These are phyloP conservation scores for Campylomormyrus tamandua DNA, from an alignment of 2,113 vertebrate genomes.

Conservation along the genomic window DNA sequence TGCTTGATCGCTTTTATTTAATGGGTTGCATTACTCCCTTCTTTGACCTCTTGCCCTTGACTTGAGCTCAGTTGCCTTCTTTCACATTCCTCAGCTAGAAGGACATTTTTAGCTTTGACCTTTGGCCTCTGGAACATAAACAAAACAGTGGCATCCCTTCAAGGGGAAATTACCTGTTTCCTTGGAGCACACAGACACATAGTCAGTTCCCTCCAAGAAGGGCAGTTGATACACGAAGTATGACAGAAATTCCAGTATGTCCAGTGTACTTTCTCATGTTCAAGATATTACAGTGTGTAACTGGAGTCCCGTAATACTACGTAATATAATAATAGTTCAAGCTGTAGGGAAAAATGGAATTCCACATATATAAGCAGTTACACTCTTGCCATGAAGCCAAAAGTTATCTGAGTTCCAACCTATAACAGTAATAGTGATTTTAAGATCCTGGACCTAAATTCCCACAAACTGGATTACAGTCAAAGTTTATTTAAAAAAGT, in stretches of 20 bases:
- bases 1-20: not conserved
- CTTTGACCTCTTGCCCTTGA: not conserved
- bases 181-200: not conserved
- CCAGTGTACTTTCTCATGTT: not conserved
- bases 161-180: not conserved
- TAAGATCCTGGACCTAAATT: conserved; percentile 6
- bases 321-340: not conserved
- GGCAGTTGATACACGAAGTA: not conserved
- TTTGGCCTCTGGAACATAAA: conserved; percentile 20
- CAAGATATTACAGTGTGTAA: not conserved
- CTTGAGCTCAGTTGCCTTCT: not conserved
- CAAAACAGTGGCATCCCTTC: not conserved
- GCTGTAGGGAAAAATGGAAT: not conserved
- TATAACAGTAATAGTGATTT: not conserved
- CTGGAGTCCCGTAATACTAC: not conserved
- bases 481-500: conserved; percentile 24
- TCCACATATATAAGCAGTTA: not conserved
- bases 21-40: not conserved
- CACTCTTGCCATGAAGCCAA: not conserved
- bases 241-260: not conserved
- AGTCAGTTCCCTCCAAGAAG: not conserved
- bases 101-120: conserved; percentile 17
- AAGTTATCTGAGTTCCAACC: not conserved
- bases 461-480: conserved; percentile 6
- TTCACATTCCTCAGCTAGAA: conserved; percentile 8